Evolutionary conservation across 1,140 invertebrate species (phyloP), one percentile per base, ranked within the genome.

Genomic region (Pachyrhynchus sulphureomaculatus): DNA sequence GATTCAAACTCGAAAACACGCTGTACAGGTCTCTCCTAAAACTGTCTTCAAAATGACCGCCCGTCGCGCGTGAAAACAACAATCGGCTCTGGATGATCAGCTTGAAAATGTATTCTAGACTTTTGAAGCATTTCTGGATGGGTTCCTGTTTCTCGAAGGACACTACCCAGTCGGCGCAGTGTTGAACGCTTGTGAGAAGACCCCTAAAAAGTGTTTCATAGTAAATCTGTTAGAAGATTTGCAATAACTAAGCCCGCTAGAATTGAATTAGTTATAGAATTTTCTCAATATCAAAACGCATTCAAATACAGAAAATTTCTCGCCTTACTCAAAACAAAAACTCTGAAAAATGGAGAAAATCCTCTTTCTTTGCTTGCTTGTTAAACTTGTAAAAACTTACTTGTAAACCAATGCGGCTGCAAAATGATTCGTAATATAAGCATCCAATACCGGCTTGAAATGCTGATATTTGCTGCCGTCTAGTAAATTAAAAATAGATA

Each of bases 331-430:
- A n/a, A n/a, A n/a, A n/a, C n/a, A n/a, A n/a, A n/a, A n/a, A n/a
- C n/a, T n/a, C n/a, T n/a, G n/a, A n/a, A n/a, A n/a, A n/a, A n/a
- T n/a, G n/a, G n/a, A n/a, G n/a, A n/a, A n/a, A n/a, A n/a, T n/a
- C n/a, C n/a, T n/a, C n/a, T n/a, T n/a, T n/a, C n/a, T n/a, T n/a
- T n/a, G n/a, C n/a, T n/a, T n/a, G n/a, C n/a, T n/a, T n/a, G n/a
- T n/a, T n/a, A n/a, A n/a, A n/a, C n/a, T n/a, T n/a, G n/a, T n/a
- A n/a, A n/a, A n/a, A n/a, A 78, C 83, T 82, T 82, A 88, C 89
- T 95, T 95, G 78, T 98, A 97, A 10, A 96, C 95, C 12, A 98
- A 82, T 1, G 95, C 92, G 18, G 95, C 95, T 5, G 94, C 92
- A 80, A 98, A 98, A 76, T 97, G 93, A 63, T 90, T 89, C 64